Conservation (phyloP, 2,113 vertebrate genomes). For the Malurus alboscapulatus region DNA sequence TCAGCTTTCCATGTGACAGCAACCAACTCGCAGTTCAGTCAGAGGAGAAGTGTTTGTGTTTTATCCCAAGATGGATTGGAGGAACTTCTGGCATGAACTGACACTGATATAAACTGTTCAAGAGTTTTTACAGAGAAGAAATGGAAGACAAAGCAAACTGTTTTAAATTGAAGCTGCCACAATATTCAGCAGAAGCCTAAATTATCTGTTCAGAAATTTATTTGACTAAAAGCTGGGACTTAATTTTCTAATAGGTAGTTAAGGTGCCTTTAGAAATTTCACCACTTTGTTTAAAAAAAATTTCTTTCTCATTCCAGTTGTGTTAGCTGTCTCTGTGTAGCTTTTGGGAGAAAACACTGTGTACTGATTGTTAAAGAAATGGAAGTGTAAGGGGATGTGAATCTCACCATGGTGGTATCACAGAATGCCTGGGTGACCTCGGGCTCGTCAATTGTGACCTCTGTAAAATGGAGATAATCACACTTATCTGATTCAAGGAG, state of each 20-base stretch:
- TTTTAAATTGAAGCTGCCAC: not conserved
- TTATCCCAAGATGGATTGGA: constrained; percentile 15
- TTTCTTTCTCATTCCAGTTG: not conserved
- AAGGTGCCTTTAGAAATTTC: not conserved
- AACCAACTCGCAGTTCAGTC: not conserved
- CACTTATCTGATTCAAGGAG: constrained; percentile 28
- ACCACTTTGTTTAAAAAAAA: not conserved
- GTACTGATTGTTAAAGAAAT: not conserved
- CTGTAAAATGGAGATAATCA: constrained; percentile 43
- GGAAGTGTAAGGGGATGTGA: not conserved
- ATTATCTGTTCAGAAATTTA: not conserved
- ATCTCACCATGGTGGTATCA: rapidly evolving
- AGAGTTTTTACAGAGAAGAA: not conserved
- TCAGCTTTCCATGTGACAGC: constrained; percentile 14
- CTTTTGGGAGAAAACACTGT: not conserved
- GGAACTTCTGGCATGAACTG: not conserved
- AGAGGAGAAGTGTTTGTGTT: constrained; percentile 27
- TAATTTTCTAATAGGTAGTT: not conserved
- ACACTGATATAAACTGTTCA: not conserved
- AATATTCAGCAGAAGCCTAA: not conserved
- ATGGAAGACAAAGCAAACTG: constrained; percentile 22
- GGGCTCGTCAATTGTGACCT: not conserved
- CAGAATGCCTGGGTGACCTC: constrained; percentile 20
- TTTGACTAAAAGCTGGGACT: not conserved
- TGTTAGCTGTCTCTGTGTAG: not conserved